Conservation (phyloP, 2,888 invertebrate species). For the Amiota minor region DNA sequence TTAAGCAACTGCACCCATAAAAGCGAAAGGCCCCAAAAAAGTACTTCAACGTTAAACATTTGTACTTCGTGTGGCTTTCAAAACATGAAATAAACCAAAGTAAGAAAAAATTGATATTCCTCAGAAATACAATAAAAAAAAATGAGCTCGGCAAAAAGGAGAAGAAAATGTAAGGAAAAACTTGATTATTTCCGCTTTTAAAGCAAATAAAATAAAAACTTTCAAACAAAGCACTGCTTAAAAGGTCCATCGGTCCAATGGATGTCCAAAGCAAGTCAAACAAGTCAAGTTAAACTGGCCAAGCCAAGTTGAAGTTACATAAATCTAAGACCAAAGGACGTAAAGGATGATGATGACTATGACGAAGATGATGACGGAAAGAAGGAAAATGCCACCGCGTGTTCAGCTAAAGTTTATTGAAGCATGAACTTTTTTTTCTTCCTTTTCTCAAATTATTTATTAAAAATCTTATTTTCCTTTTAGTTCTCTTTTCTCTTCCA, state of each 20-base stretch:
- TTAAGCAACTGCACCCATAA: no score
- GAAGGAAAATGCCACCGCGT: slow-evolving; percentile 8
- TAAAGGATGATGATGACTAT: slow-evolving; percentile 25
- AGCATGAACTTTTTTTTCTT: slow-evolving; percentile 59
- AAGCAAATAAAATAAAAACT: slow-evolving; percentile 12
- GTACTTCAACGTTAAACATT: slow-evolving; percentile 21
- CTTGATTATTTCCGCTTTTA: slow-evolving; percentile 58
- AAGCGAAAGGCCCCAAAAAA: not conserved
- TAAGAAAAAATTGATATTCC: no score
- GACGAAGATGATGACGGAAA: slow-evolving; percentile 30
- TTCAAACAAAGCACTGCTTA: slow-evolving; percentile 6
- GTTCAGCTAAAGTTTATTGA: slow-evolving; percentile 53
- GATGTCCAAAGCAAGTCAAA: not conserved
- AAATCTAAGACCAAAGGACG: no score
- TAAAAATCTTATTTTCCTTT: slow-evolving; percentile 48
- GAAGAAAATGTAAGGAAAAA: slow-evolving; percentile 36
- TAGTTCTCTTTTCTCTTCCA: not conserved
- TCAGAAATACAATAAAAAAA: no score
- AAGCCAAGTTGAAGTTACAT: no score
- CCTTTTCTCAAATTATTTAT: slow-evolving; percentile 60
- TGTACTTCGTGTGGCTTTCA: slow-evolving; percentile 59
- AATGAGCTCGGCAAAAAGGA: no score
- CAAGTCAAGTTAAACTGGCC: not conserved
- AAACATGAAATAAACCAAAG: no score
- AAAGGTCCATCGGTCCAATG: slow-evolving; percentile 11